Conservation (phyloP, 2,113 vertebrate genomes). For the Saguinus midas region DNA sequence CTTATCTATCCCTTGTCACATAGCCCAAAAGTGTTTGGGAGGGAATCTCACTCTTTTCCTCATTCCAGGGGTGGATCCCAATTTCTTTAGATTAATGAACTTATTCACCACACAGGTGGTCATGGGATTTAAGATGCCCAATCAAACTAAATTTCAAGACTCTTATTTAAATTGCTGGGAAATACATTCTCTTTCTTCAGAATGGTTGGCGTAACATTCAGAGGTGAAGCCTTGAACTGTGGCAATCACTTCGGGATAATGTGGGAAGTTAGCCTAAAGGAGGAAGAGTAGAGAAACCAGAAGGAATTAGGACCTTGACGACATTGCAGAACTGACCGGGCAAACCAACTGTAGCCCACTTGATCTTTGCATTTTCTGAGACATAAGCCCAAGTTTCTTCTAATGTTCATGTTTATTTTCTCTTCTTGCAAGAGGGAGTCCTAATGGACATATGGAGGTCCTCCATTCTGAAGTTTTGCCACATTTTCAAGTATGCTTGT, state of each 20-base stretch:
- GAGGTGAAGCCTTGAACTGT: not conserved
- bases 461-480: not conserved
- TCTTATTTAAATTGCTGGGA: not conserved
- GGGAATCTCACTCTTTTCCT: not conserved
- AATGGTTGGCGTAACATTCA: not conserved
- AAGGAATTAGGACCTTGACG: not conserved
- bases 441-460: not conserved
- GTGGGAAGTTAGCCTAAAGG: not conserved
- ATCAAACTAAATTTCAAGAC: not conserved
- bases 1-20: not conserved
- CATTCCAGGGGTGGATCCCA: not conserved
- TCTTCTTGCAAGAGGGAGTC: not conserved
- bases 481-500: not conserved
- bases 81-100: not conserved
- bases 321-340: not conserved
- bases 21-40: not conserved
- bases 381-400: not conserved
- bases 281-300: not conserved
- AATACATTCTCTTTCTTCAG: not conserved
- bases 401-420: not conserved
- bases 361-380: not conserved
- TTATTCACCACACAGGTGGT: not conserved
- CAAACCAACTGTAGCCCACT: not conserved
- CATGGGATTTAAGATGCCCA: not conserved
- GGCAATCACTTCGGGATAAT: not conserved